Conservation (phyloP, 2,113 vertebrate species). For the Cygnus buccinator region DNA sequence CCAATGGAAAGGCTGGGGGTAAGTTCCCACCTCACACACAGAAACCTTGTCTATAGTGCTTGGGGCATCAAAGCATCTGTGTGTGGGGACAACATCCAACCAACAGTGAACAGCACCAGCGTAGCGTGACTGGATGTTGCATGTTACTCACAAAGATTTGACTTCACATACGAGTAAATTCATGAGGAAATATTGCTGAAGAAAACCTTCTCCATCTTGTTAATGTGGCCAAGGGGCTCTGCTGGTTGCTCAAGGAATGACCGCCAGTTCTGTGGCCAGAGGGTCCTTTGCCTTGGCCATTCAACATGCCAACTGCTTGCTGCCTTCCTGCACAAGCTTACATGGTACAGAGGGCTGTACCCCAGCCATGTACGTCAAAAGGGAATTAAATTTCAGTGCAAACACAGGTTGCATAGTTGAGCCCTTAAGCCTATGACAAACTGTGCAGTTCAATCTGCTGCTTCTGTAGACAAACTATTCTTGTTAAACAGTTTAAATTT, state of each 20-base stretch:
- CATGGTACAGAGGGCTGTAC: not conserved
- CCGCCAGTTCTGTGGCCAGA: not conserved
- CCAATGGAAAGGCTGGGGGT: not conserved
- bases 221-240: not conserved
- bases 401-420: slow-evolving; percentile 9
- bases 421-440: slow-evolving; percentile 6
- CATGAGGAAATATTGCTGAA: not conserved
- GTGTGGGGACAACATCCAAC: not conserved
- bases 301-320: accelerated
- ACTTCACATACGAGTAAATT: not conserved
- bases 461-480: not conserved
- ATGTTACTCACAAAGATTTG: not conserved
- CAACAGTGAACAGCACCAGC: accelerated
- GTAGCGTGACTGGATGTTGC: not conserved
- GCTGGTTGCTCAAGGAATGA: not conserved
- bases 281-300: not conserved
- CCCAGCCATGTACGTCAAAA: slow-evolving; percentile 1
- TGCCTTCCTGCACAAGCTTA: not conserved
- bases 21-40: not conserved
- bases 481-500: slow-evolving; percentile 52
- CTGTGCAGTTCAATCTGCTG: not conserved
- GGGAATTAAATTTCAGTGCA: slow-evolving; percentile 34
- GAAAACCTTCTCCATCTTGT: not conserved
- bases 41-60: not conserved
- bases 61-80: not conserved